These are phyloP conservation scores for Bemisia tabaci DNA, from an alignment of 1,140 invertebrate genomes.

Conservation along the genomic window DNA sequence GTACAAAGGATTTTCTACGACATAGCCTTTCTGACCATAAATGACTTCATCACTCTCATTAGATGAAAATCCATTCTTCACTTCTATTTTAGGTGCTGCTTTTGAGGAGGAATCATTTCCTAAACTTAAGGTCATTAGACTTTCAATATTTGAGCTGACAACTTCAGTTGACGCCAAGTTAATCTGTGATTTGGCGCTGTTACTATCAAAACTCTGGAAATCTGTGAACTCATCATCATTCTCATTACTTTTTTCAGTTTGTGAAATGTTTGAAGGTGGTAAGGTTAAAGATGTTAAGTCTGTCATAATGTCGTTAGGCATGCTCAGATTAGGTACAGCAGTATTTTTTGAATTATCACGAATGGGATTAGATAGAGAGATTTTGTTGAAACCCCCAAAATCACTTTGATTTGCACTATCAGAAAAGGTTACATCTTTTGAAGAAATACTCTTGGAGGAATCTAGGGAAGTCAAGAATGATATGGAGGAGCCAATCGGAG, in stretches of 20 bases:
- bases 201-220: conserved; percentile 18
- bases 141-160: neutral
- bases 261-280: neutral
- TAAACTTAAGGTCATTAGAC: neutral
- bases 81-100: neutral
- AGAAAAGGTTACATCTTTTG: too few species aligned
- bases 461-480: too few species aligned
- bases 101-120: neutral
- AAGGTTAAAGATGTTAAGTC: conserved; percentile 14
- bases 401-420: too few species aligned
- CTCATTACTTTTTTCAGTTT: conserved; percentile 1
- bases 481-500: too few species aligned
- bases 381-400: too few species aligned
- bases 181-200: too few species aligned
- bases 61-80: neutral
- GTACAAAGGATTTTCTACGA: neutral
- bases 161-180: too few species aligned
- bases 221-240: conserved; percentile 26
- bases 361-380: too few species aligned
- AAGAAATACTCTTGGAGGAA: too few species aligned
- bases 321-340: too few species aligned
- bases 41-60: neutral
- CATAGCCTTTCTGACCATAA: neutral
- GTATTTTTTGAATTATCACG: too few species aligned
- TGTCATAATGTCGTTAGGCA: too few species aligned